These are phyloP conservation scores for Dicranocentrus wangi DNA, from an alignment of 2,888 invertebrate genomes.

Conservation along the genomic window DNA sequence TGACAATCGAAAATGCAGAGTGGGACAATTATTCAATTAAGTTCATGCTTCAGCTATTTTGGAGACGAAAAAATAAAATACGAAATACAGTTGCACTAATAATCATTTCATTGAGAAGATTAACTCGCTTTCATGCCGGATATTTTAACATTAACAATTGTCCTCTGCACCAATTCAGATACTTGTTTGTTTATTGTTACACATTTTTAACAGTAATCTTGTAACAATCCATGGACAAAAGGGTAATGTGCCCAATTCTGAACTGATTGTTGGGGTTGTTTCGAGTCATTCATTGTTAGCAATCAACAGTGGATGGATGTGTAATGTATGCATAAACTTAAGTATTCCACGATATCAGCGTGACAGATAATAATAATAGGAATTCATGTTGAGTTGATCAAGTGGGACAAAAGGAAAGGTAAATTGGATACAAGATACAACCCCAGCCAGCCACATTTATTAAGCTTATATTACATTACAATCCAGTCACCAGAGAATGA, in stretches of 20 bases:
- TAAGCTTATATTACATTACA: no score
- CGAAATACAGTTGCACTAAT: no score
- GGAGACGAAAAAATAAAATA: no score
- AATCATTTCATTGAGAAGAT: no score
- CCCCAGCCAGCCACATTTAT: no score
- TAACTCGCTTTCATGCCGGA: slow-evolving; percentile 16
- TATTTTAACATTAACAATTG: slow-evolving; percentile 18
- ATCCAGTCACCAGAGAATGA: no score
- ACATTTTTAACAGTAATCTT: not conserved
- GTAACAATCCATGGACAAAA: slow-evolving; percentile 52
- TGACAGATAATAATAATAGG: not conserved
- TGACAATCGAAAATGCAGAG: slow-evolving; percentile 33
- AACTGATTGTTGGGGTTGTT: no score
- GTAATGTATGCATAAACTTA: no score
- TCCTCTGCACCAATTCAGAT: not conserved
- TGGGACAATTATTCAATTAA: slow-evolving; percentile 33
- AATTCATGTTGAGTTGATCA: slow-evolving; percentile 35
- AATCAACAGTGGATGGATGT: no score
- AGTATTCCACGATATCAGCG: not conserved
- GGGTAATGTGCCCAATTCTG: slow-evolving; percentile 49
- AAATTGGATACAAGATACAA: slow-evolving; percentile 14
- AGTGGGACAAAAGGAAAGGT: slow-evolving; percentile 62
- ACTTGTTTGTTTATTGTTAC: no score
- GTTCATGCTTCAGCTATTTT: no score
- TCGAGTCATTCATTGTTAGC: no score